Evolutionary conservation across 1,140 invertebrate genomes (phyloP), one percentile per base, ranked within the genome.

Genomic region (Drosophila repletoides): DNA sequence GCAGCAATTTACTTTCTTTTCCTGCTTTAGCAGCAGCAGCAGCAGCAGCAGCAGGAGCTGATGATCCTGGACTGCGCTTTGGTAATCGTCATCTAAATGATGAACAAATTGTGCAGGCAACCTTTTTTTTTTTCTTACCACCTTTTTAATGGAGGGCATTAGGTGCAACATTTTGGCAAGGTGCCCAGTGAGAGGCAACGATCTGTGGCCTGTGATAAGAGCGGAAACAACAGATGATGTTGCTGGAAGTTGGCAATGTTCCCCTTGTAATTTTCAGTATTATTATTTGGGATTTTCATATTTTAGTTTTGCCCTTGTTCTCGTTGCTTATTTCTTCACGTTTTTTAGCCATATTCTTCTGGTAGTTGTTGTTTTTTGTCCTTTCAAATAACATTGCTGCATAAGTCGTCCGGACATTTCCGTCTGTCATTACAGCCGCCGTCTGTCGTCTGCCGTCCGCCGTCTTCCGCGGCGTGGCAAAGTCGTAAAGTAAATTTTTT

Each of bases 401-500:
- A 48, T 34, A 36, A 59, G 22, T 56, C 22, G 9, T 28, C 33
- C 46, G 26, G 28, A 7, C 29, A n/a, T n/a, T 46, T 66, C 53
- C 53, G 43, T 34, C 19, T 56, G 73, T 76, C 66, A 65, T 76
- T 72, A 77, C 36, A 64, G 15, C 31, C 33, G 60, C 29, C n/a
- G 63, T 45, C n/a, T 33, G 22, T 26, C 33, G 48, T 26, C 14
- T 21, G 14, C 43, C 43, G 10, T 5, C 5, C 5, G 38, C 9
- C 19, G 28, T 7, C 4, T 10, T 26, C 17, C 10, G 40, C 40
- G 17, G 52, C 58, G 65, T 67, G 56, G 48, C 56, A 64, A 79
- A 84, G 76, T 87, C 80, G 72, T 81, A 87, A 86, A 86, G 81
- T 87, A 87, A 72, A 87, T 86, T 86, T 86, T 87, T 86, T 87